Conservation (phyloP, 2,113 vertebrate species). For the Odobenus rosmarus region DNA sequence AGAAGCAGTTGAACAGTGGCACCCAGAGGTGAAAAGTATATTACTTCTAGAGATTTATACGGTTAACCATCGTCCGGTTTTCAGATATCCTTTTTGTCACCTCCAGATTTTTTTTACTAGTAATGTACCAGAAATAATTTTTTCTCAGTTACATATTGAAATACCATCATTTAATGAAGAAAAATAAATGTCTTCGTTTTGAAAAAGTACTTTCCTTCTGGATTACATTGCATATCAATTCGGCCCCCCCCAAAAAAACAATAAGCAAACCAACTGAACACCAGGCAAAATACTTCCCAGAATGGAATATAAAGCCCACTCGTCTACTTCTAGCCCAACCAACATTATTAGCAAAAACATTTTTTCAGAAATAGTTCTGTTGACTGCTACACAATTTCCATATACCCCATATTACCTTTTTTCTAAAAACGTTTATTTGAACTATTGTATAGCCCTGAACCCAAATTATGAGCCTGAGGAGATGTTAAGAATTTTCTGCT, state of each 20-base stretch:
- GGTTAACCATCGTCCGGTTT: conserved; percentile 61
- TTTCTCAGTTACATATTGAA: conserved; percentile 60
- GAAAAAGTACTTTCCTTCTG: conserved; percentile 43
- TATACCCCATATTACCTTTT: neutral
- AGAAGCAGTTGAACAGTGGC: conserved; percentile 89
- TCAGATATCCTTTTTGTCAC: conserved; percentile 72
- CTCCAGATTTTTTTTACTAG: conserved; percentile 69
- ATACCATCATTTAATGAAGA: conserved; percentile 40
- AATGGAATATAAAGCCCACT: neutral
- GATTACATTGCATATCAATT: conserved; percentile 58
- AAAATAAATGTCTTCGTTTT: conserved; percentile 62
- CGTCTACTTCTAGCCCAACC: neutral
- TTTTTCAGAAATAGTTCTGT: neutral
- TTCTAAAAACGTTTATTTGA: neutral
- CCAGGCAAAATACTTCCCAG: conserved; percentile 6
- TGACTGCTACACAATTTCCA: conserved; percentile 1
- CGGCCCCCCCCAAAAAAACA: conserved; percentile 57
- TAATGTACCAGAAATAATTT: conserved; percentile 70
- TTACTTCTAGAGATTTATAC: conserved; percentile 71
- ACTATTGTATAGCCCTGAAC: neutral
- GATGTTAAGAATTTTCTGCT: neutral
- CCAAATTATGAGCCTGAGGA: conserved; percentile 22
- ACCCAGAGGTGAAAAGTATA: conserved; percentile 87
- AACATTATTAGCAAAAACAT: conserved; percentile 21
- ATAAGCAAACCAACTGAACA: conserved; percentile 72